Base-by-base conservation (phyloP, 2,113 vertebrate genomes). In the Bufo bufo region DNA sequence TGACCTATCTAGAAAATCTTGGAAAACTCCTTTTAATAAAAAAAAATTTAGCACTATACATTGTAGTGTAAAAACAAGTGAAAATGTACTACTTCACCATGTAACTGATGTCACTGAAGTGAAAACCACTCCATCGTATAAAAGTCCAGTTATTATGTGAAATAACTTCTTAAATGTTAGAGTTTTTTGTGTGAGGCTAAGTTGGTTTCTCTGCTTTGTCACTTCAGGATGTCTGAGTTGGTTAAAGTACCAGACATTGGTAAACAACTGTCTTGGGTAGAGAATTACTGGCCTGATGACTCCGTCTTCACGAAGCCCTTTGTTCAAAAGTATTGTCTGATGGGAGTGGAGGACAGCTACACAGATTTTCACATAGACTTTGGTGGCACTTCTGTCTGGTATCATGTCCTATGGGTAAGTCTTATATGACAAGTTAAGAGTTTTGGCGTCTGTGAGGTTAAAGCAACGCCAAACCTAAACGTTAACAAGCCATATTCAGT, bases 301-400 rank as follows among this genome's bases (percentile, higher is more conserved):
- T 99, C 98, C 81, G 97, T 98, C 92, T 99, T 99, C 92, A 98
- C 98, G 85, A 99, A 99, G 90, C 98, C 98, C 79, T 99, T 99
- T 92, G 98, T 99, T 92, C 98, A 99, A 94, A 99, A 99, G 94
- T 99, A 99, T 90, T 99, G 98, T 90, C 94, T 99, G 84, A 99
- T 99, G 98, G 98, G 98, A 72, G 97, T 99, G 90, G 97, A 97
- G 93, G 96, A 97, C 93, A 98, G 98, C 93, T 99, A 99, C 86
- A 99, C 98, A 0, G 98, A 99, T 91, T 99, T 99, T 93, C 98
- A 99, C 94, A 99, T 99, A 19, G 98, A 99, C 95, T 99, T 99
- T 63, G 98, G 98, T 71, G 98, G 98, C 89, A 99, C 98, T 43
- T 99, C 98, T 50, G 98, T 99, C 90, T 99, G 98, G 98, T 99